Base-by-base conservation (phyloP, 2,888 invertebrate genomes). In the Lacanobia wlatinum region DNA sequence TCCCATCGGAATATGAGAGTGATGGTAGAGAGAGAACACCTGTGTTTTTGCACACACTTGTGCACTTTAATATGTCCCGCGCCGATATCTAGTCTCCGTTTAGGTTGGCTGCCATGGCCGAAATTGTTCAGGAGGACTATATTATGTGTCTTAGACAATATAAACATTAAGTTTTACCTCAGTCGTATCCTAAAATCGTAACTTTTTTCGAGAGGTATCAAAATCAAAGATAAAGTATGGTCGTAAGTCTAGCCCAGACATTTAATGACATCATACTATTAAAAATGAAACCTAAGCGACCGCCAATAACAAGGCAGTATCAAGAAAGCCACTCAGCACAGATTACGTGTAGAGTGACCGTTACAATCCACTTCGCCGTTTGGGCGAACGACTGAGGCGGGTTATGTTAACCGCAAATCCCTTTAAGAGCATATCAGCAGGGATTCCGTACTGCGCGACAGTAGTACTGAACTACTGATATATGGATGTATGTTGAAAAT, bases 371-470 rank as follows among this genome's bases (percentile, higher is more conserved):
- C 70, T 82, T 77, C 50, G 75, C 64, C 68, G 70, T 73, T 73
- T 78, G 59, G 50, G 65, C 50, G 68, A 46, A 62, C 67, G 73
- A 70, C 76, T 66, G 50, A 62, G 70, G n/a, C 62, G 70, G 69
- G 69, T 53, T 66, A 64, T 70, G 66, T 82, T 81, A 78, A 84
- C 90, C 88, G 79, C 90, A 90, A 90, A 91, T 91, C 90, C 88
- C 84, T 88, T 85, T 91, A 89, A 90, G 89, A 87, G 88, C 87
- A 86, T 88, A 86, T 86, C 90, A 88, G 90, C 88, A 84, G 90
- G 91, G 84, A 83, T 84, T 77, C 84, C 68, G 60, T 61, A 59
- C 62, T 59, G 59, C 16, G 60, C 53, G 21, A 74, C 67, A 46
- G 34, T 70, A 50, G 52, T 62, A 56, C 40, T 62, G 60, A 55